A percentile compares a stretch with the other conserved stretches of the same genome.
Conservation (phyloP, 2,113 vertebrate genomes). For the Melanocharis versteri region DNA sequence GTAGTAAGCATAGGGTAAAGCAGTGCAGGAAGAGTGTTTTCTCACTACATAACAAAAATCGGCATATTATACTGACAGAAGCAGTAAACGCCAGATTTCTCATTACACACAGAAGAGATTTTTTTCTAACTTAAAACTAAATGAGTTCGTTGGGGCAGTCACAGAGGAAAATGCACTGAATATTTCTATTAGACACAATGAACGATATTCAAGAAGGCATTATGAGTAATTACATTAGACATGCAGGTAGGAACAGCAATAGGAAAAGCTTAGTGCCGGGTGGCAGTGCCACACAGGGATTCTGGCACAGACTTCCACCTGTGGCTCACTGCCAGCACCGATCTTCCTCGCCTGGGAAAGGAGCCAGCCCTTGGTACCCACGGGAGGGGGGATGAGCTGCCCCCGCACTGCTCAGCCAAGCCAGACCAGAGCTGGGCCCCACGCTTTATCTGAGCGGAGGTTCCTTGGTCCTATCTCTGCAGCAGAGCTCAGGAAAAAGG, state of each 20-base stretch:
- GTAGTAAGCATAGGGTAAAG: neutral
- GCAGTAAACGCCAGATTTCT: neutral
- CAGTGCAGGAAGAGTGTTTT: neutral
- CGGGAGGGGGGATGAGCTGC: neutral
- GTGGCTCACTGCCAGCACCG: neutral
- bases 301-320: neutral
- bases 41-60: neutral
- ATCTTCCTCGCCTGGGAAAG: neutral
- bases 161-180: neutral
- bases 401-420: neutral
- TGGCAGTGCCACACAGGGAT: neutral
- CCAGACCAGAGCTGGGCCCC: neutral
- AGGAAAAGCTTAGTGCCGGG: neutral
- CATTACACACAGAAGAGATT: neutral
- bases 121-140: neutral
- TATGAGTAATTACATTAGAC: neutral
- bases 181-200: neutral
- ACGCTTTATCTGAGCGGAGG: fast-evolving
- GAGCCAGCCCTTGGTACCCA: neutral
- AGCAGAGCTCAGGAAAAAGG: neutral
- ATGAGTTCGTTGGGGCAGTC: neutral
- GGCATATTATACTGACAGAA: neutral
- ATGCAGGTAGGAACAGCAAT: neutral
- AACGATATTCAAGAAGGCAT: neutral
- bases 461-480: neutral